Base-by-base conservation (phyloP, 2,888 invertebrate species). In the Drosophila merina region DNA sequence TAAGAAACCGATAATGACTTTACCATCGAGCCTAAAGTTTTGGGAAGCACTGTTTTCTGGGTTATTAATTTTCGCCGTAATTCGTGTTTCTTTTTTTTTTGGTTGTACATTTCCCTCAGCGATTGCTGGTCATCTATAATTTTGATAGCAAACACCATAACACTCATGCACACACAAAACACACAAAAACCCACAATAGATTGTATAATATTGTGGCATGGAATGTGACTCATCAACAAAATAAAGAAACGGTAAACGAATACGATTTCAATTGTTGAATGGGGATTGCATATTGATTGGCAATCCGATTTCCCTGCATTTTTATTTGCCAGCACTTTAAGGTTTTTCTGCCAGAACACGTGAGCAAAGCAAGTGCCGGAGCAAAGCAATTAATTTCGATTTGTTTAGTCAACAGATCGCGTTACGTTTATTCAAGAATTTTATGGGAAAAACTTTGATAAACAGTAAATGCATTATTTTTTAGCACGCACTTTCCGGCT, bases 181-280 rank as follows among this genome's bases (percentile, higher is more conserved):
- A 14, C 14, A 14, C 14, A 14, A 14, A 31, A 45, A 20, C 31
- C 50, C 38, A 40, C 57, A 74, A 72, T 68, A 42, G 52, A 69
- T 79, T 81, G 75, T 81, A 81, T 83, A 83, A 83, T 74, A 75
- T 56, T 51, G 57, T 20, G 40, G 62, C 30, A 55, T 38, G 30
- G 33, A 20, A 9, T 50, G 64, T 82, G 84, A 82, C 64, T 82
- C 81, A 82, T 64, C 60, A 36, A 25, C 38, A 54, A 52, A 66
- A 44, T 10, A 57, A 62, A 38, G 42, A 45, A 58, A 55, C 20
- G 63, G 50, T 63, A 45, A 51, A 51, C 54, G 49, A 48, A 47
- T 57, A 51, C 36, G 30, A 14, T 55, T 66, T 57, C 48, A 44
- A 48, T 64, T 56, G 72, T 71, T 68, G 52, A 58, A 62, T 69